Base-by-base conservation (phyloP, 2,797 vertebrate species). In the Xenopus petersii region DNA sequence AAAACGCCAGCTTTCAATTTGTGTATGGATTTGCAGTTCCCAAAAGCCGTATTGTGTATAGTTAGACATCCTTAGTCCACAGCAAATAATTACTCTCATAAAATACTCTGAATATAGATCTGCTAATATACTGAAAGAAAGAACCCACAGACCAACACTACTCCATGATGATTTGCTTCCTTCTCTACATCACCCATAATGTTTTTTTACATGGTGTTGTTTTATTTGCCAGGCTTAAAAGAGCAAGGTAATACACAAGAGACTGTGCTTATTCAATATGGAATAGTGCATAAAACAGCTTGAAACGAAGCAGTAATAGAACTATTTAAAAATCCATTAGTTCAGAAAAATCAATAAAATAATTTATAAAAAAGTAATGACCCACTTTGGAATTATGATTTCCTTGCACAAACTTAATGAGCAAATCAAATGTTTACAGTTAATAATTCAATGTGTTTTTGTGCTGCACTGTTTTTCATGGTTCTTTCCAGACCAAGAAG, bases 251-350 rank as follows among this genome's bases (percentile, higher is more conserved):
- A 72, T 76, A 66, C 55, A 72, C 63, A 9, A 33, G 68, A 66
- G 74, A 71, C 42, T 55, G 17, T 71, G 75, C 30, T 55, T 71
- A 54, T 61, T 59, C n/a, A 59, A 54, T 71, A 59, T 46, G 64
- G 46, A 55, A 71, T 66, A 71, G 30, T 54, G 48, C 59, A 72
- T 77, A 73, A 67, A 77, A 61, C 60, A 56, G 12, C 59, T 64
- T 68, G 42, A 77, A 77, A 73, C 58, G 47, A 46, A 56, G 70
- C 64, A 73, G 58, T 58, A 54, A 77, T 73, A 58, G 59, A 58
- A 54, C 70, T 72, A 47, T 73, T 77, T 72, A 77, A 77, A 77
- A 73, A 77, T 59, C 61, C 79, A 80, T 82, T 77, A 81, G 74
- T 60, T 12, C 54, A 68, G 17, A 46, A 73, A 71, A 73, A 21